phyloP scores from a whole-genome alignment of 2,113 vertebrate genomes.

The Epinephelus cyanopodus region DNA sequence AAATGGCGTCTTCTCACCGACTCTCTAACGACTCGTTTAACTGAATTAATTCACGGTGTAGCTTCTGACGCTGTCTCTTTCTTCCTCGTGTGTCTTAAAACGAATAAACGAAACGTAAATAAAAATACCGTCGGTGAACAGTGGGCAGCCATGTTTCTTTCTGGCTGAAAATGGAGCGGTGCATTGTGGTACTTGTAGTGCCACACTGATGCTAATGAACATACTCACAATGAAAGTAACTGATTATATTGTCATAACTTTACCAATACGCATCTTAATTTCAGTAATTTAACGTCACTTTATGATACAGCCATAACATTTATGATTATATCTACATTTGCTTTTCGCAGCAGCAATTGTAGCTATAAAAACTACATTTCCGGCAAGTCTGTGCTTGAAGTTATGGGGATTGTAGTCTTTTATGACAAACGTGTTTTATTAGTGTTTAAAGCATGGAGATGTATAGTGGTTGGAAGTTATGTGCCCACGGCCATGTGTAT shows the following conservation, averaged over 20 bases:
- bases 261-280: background rate
- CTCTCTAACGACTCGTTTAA: background rate
- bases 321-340: background rate
- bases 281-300: background rate
- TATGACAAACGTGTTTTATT: background rate
- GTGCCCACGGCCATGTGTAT: conserved; percentile 20
- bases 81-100: conserved; percentile 37
- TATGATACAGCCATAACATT: background rate
- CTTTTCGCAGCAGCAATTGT: too few species aligned
- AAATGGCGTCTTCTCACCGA: background rate
- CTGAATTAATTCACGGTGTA: background rate
- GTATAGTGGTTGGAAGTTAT: background rate
- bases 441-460: background rate
- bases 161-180: conserved; percentile 27
- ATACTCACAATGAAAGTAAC: accelerated
- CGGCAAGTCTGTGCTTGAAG: background rate
- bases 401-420: conserved; percentile 55
- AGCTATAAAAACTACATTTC: conserved; percentile 49
- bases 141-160: conserved; percentile 85
- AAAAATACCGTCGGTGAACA: conserved; percentile 71
- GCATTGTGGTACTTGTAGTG: conserved; percentile 84
- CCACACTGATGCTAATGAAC: accelerated
- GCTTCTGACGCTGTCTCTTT: background rate
- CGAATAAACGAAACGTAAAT: conserved; percentile 74
- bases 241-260: background rate